Evolutionary conservation across 2,888 invertebrate species (phyloP).

Genomic region (Agrochola macilenta): DNA sequence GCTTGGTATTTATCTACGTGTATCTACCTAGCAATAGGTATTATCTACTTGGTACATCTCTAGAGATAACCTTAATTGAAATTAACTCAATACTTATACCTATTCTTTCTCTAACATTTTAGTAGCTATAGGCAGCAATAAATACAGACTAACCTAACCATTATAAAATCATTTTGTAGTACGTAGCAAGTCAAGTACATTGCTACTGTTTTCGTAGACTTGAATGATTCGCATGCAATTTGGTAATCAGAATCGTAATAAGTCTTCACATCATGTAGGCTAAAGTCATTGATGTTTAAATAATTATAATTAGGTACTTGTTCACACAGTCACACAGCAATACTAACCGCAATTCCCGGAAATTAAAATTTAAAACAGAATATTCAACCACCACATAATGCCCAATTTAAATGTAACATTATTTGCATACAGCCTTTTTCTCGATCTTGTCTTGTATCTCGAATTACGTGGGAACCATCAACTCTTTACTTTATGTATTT

Average conservation of each 20-base stretch:
- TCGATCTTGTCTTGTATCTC: slow-evolving; percentile 43
- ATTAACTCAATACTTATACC: neutral
- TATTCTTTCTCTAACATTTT: neutral
- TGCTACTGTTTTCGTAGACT: slow-evolving; percentile 20
- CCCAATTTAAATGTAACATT: slow-evolving; percentile 47
- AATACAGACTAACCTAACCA: neutral
- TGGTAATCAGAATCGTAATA: neutral
- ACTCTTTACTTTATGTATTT: slow-evolving; percentile 60
- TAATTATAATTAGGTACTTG: slow-evolving; percentile 8
- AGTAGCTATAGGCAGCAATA: too few relatives aligned
- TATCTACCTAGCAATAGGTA: neutral
- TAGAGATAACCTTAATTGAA: neutral
- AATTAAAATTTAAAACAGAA: slow-evolving; percentile 32
- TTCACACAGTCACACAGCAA: slow-evolving; percentile 9
- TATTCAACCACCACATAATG: slow-evolving; percentile 13
- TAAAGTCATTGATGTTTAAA: neutral
- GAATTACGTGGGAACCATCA: slow-evolving; percentile 57
- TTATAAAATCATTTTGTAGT: slow-evolving; percentile 6
- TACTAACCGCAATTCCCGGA: slow-evolving; percentile 20
- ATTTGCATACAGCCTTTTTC: slow-evolving; percentile 45
- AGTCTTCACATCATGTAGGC: neutral
- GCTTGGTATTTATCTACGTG: slow-evolving; percentile 8
- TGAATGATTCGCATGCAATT: slow-evolving; percentile 3
- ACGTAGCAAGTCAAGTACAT: slow-evolving; percentile 2
- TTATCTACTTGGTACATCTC: slow-evolving; percentile 2